Evolutionary conservation across 35 echinoderm and acorn worm genomes (phyloP).

Genomic region (Holothuria glaberrima): DNA sequence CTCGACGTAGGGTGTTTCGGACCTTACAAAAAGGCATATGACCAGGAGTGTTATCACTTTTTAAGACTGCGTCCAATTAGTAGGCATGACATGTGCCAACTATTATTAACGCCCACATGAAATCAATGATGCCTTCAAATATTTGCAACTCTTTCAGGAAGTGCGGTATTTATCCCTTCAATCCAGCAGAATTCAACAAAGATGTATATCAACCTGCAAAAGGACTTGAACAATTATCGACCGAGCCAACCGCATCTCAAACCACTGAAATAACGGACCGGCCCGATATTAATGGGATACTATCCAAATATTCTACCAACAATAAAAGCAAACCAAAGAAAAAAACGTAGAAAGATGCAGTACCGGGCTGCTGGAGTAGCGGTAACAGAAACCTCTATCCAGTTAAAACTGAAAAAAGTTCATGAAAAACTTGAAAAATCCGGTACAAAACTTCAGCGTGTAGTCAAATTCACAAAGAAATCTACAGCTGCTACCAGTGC

Average conservation of each 20-base stretch:
- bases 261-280: not conserved
- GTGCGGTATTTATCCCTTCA: not conserved
- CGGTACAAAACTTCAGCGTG: not conserved
- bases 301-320: not conserved
- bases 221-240: not conserved
- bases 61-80: not conserved
- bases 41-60: conserved; percentile 1
- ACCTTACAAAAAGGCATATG: not conserved
- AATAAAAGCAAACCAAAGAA: not conserved
- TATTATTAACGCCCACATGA: not conserved
- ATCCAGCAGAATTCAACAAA: not conserved
- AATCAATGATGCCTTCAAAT: not conserved
- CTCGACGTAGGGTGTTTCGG: not conserved
- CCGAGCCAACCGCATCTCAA: not conserved
- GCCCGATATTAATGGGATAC: not conserved
- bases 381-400: not conserved
- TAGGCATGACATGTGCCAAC: not conserved
- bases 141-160: not conserved
- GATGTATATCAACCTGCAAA: conserved; percentile 7
- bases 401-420: not conserved
- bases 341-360: not conserved
- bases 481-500: not conserved
- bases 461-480: not conserved
- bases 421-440: not conserved
- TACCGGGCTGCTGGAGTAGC: conserved; percentile 9